These are phyloP conservation scores for Rhagoletis pomonella DNA, from an alignment of 1,140 invertebrate species.

Conservation along the genomic window DNA sequence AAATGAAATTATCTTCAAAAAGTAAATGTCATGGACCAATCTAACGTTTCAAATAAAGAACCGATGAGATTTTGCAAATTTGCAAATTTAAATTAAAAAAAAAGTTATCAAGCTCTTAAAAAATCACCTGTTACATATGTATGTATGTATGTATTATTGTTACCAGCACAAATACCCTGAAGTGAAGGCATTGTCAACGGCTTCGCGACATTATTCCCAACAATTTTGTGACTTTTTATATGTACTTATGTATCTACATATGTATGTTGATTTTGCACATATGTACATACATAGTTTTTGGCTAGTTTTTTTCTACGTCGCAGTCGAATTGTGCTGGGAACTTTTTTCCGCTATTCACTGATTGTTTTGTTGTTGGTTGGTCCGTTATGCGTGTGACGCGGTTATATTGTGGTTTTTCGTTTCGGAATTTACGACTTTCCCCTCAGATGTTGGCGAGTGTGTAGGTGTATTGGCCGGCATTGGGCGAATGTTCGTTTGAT, in stretches of 20 bases:
- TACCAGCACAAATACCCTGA: background rate
- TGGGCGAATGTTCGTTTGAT: too few species aligned
- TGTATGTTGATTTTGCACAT: background rate
- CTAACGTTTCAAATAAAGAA: too few species aligned
- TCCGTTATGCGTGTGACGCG: constrained; percentile 13
- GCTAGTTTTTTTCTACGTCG: background rate
- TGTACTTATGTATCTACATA: background rate
- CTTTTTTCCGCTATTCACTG: background rate
- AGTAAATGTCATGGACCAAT: too few species aligned
- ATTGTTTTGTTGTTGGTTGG: background rate
- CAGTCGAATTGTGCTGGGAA: background rate
- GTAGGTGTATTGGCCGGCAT: too few species aligned
- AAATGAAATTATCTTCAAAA: too few species aligned
- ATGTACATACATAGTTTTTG: background rate
- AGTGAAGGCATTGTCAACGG: constrained; percentile 3
- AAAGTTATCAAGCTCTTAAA: too few species aligned
- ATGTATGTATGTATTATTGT: too few species aligned
- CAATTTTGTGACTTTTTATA: constrained; percentile 24
- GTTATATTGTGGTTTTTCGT: constrained; percentile 26
- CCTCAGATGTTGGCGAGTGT: too few species aligned
- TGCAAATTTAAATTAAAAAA: too few species aligned
- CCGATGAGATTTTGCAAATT: too few species aligned
- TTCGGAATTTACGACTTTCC: background rate
- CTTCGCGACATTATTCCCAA: constrained; percentile 1
- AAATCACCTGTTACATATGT: too few species aligned